A percentile compares a stretch with the other conserved stretches of the same genome.
phyloP scores from a whole-genome alignment of 1,140 invertebrate species.

The Melanaphis sacchari region DNA sequence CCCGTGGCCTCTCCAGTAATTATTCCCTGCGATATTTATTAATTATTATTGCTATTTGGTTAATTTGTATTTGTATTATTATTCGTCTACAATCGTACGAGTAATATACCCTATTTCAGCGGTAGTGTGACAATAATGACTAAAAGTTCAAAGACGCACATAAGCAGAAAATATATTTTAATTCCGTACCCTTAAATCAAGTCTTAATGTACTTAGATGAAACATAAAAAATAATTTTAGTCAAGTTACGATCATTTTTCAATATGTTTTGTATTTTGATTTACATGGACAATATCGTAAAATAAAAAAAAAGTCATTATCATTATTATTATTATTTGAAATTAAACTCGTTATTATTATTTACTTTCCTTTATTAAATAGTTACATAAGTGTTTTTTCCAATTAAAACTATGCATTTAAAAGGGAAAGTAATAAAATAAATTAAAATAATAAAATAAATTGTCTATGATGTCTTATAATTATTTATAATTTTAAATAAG shows the following conservation, averaged over 20 bases:
- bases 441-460: background rate
- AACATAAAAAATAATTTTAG: background rate
- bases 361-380: background rate
- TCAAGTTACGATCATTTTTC: background rate
- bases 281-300: background rate
- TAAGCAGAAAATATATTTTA: background rate
- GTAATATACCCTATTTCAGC: too few relatives aligned
- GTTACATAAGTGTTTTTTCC: background rate
- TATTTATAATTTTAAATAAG: background rate
- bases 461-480: background rate
- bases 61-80: too few relatives aligned
- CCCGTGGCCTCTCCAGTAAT: constrained; percentile 76
- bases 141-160: too few relatives aligned
- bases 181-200: background rate
- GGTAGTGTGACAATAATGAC: background rate
- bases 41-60: background rate
- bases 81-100: too few relatives aligned
- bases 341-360: background rate
- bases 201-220: background rate
- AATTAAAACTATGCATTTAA: background rate
- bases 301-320: too few relatives aligned
- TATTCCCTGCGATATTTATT: constrained; percentile 51
- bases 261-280: background rate
- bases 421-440: background rate
- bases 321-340: background rate